phyloP scores from a whole-genome alignment of 2,888 invertebrate genomes.

The Cerceris rybyensis region DNA sequence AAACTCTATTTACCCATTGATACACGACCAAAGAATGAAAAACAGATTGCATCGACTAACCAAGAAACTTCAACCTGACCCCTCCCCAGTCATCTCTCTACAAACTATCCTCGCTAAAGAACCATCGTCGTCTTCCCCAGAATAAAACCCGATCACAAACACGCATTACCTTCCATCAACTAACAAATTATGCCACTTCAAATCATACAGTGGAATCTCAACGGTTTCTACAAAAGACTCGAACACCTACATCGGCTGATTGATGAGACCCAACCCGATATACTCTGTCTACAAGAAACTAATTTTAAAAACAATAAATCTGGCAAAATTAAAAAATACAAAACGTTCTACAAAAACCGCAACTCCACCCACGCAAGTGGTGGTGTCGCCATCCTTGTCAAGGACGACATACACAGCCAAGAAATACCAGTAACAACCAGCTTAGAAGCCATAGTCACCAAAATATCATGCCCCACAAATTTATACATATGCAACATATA shows the following conservation, averaged over 20 bases:
- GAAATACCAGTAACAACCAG: constrained; percentile 20
- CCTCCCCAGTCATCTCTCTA: no score
- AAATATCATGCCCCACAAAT: no score
- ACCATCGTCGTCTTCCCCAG: no score
- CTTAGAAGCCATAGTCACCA: no score
- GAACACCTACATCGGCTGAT: constrained; percentile 52
- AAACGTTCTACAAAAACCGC: background rate
- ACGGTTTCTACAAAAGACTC: no score
- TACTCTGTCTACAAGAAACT: constrained; percentile 2
- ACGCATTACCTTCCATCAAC: constrained; percentile 49
- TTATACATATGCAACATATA: constrained; percentile 17
- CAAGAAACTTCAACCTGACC: background rate
- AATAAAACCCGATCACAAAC: no score
- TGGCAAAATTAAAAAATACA: background rate
- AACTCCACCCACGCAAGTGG: background rate
- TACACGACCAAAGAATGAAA: background rate
- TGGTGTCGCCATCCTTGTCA: background rate
- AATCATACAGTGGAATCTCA: no score
- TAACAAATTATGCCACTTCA: no score
- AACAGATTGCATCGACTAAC: background rate
- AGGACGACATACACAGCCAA: background rate
- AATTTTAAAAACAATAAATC: background rate
- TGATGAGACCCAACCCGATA: background rate
- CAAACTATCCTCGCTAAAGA: background rate
- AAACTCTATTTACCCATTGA: background rate